A percentile compares a stretch with the other conserved stretches of the same genome.
phyloP scores from a whole-genome alignment of 2,888 invertebrate species.

The Mythimna ferrago region DNA sequence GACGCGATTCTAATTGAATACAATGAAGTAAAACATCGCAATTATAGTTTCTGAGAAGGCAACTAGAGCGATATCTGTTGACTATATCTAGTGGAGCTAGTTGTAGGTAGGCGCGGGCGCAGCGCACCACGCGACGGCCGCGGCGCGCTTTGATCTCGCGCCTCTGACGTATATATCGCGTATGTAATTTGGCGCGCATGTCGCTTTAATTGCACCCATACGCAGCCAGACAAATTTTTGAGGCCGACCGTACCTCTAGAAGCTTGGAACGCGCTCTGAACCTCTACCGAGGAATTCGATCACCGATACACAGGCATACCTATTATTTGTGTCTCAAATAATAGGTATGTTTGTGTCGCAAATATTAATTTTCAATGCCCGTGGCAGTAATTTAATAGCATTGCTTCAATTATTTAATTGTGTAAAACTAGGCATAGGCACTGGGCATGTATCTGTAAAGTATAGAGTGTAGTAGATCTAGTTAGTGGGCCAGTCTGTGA shows the following conservation, averaged over 20 bases:
- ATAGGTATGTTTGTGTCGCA: too few species aligned
- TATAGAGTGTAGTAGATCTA: background rate
- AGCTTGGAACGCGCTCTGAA: background rate
- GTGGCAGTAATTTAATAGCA: too few species aligned
- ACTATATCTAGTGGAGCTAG: constrained; percentile 9
- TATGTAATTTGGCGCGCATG: constrained; percentile 28
- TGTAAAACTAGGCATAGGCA: too few species aligned
- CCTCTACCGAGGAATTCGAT: background rate
- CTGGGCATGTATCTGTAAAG: background rate
- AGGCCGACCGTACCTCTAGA: background rate
- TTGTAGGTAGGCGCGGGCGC: constrained; percentile 11
- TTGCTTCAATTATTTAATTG: too few species aligned
- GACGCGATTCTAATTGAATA: background rate
- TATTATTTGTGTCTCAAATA: too few species aligned
- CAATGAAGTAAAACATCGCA: background rate
- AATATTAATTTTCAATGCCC: too few species aligned
- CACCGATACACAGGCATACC: too few species aligned
- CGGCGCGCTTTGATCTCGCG: constrained; percentile 31
- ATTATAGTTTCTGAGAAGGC: constrained; percentile 16
- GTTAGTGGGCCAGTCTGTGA: background rate
- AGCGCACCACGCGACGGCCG: background rate
- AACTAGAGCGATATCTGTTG: constrained; percentile 11
- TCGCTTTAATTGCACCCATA: constrained; percentile 23
- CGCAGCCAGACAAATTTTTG: background rate
- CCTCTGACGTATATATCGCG: constrained; percentile 1